phyloP scores from a whole-genome alignment of 1,140 invertebrate genomes.

The Philotrypesis tridentata region DNA sequence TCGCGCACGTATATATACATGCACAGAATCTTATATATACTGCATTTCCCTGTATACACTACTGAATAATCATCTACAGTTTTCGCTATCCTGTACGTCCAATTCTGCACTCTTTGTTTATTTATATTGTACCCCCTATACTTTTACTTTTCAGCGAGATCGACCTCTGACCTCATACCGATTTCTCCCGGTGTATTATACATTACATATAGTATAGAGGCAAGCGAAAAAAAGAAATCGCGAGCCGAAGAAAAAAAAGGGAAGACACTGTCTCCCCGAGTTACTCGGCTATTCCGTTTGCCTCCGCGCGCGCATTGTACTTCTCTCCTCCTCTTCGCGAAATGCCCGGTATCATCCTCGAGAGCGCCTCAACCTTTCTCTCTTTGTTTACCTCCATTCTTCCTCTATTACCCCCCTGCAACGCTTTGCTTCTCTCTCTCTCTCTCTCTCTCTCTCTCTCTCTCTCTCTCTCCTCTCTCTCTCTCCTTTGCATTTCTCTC shows the following conservation, averaged over 20 bases:
- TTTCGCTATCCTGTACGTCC: too few relatives aligned
- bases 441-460: conserved; percentile 40
- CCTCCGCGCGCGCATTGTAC: neutral
- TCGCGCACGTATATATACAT: conserved; percentile 3
- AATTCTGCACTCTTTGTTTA: too few relatives aligned
- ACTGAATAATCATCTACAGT: too few relatives aligned
- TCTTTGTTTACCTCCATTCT: conserved; percentile 37
- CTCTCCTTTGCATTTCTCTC: conserved; percentile 19
- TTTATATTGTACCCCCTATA: too few relatives aligned
- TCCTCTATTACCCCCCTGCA: conserved; percentile 26
- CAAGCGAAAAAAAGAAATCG: neutral
- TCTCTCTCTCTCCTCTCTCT: conserved; percentile 16
- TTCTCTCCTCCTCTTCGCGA: neutral
- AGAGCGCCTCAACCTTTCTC: conserved; percentile 29
- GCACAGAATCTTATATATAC: neutral
- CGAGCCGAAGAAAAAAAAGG: neutral
- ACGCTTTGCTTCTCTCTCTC: conserved; percentile 18
- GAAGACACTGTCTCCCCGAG: neutral
- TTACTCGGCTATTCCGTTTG: conserved; percentile 1
- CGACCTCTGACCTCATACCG: neutral
- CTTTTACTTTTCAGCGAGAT: neutral
- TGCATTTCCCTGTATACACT: neutral
- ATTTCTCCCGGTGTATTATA: neutral
- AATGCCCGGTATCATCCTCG: conserved; percentile 29
- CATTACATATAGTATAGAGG: neutral